Evolutionary conservation across 2,113 vertebrate genomes (phyloP).

Genomic region (Chaetorhynchus papuensis): DNA sequence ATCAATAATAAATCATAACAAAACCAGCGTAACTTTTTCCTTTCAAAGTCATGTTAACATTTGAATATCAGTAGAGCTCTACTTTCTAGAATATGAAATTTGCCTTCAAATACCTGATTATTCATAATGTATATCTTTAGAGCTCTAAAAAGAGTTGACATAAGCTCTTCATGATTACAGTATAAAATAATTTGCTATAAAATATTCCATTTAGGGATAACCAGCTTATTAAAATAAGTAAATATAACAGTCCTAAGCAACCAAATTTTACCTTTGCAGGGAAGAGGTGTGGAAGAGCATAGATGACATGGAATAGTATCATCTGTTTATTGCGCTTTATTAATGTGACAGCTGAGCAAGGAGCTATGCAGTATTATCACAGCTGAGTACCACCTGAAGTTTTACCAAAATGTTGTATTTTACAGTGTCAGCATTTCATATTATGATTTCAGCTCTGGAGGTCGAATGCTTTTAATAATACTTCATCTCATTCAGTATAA

Average conservation of each 20-base stretch:
- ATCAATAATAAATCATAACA: neutral
- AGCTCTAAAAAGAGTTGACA: neutral
- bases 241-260: neutral
- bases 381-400: neutral
- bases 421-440: neutral
- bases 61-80: neutral
- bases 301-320: neutral
- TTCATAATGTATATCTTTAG: neutral
- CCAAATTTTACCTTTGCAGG: neutral
- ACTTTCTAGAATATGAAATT: neutral
- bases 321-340: neutral
- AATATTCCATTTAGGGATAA: neutral
- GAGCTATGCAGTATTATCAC: neutral
- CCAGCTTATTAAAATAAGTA: neutral
- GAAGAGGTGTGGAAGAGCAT: neutral
- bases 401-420: neutral
- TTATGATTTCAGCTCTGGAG: neutral
- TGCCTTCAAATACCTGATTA: neutral
- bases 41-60: slow-evolving; percentile 2
- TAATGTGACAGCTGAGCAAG: neutral
- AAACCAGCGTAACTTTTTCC: neutral
- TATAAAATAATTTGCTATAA: neutral
- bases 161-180: neutral
- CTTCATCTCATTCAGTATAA: neutral
- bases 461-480: neutral